Evolutionary conservation across 2,797 vertebrate genomes (phyloP), one percentile per base, ranked within the genome.

Genomic region (Aratinga solstitialis): DNA sequence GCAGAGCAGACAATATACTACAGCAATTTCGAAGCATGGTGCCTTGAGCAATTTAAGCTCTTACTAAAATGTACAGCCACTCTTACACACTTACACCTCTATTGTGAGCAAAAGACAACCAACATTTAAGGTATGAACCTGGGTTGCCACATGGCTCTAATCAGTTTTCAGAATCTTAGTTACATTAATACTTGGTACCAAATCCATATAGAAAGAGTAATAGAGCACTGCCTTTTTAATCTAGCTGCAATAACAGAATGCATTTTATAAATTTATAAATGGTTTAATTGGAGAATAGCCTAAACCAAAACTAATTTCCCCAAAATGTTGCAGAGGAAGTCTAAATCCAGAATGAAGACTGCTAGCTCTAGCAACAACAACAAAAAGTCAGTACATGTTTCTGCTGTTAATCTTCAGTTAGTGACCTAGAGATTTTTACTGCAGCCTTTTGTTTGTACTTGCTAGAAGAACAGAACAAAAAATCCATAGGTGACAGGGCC

Each of bases 11-110:
- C 3, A 29, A 43, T 16, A 22, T 42, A n/a, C 16, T 3, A 16
- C 47, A 71, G 56, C 26, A 38, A 29, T n/a, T 84, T 83, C 72
- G 58, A 83, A 79, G 36, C 32, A 43, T 2, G 10, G 14, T 22
- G 18, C 27, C 42, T 53, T 67, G 27, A 77, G 50, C 1, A 3
- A n/a, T 77, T 48, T 43, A 53, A 75, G 26, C 16, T 80, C 7
- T 69, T 0, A 0, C 22, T 84, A 40, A 54, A 89, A 42, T 12
- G 9, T 43, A 6, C 40, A n/a, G 59, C 22, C 13, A 24, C 7
- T 34, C 40, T 48, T 34, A 56, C 10, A 73, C 22, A 13, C 18
- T 74, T 67, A 24, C 4, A 29, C 2, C 27, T 78, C 71, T 15
- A 8, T 27, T n/a, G n/a, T 42, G 13, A 91, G 50, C 9, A 93